These are phyloP conservation scores for Actinostola sp. DNA, from an alignment of 92 coral and sea anemone species.

Conservation along the genomic window DNA sequence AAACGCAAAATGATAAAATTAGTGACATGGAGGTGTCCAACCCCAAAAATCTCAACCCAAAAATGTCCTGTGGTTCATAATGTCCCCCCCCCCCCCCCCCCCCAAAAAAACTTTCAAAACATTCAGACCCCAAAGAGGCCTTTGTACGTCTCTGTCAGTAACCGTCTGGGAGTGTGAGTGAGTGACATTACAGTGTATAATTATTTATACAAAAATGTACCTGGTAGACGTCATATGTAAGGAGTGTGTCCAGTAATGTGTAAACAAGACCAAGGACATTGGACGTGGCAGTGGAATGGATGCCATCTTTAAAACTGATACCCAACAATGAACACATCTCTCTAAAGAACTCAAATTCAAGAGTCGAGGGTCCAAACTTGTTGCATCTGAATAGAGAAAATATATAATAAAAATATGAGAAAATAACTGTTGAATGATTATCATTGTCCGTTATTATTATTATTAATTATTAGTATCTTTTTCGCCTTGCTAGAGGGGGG, in stretches of 20 bases:
- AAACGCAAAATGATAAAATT: background rate
- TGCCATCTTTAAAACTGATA: background rate
- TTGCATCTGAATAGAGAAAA: constrained; percentile 25
- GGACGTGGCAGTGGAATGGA: background rate
- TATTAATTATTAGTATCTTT: too few species aligned
- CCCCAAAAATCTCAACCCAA: too few species aligned
- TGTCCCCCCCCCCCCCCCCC: too few species aligned
- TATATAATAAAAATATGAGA: too few species aligned
- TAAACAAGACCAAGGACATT: constrained; percentile 25
- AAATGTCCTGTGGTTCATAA: too few species aligned
- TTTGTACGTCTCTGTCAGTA: too few species aligned
- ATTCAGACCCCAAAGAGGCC: too few species aligned
- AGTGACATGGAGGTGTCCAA: too few species aligned
- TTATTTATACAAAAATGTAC: constrained; percentile 34
- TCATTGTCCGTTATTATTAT: too few species aligned
- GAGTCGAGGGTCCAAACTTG: constrained; percentile 25
- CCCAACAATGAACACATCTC: constrained; percentile 66
- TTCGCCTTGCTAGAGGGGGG: too few species aligned
- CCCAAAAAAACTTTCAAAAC: too few species aligned
- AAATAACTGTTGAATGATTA: too few species aligned
- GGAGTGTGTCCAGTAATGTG: constrained; percentile 55
- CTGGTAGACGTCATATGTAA: constrained; percentile 71
- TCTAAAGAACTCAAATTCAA: constrained; percentile 78
- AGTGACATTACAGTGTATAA: background rate
- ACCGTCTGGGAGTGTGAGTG: background rate